Conservation (phyloP, 23 tunicate species). For the Halocynthia aurantium region DNA sequence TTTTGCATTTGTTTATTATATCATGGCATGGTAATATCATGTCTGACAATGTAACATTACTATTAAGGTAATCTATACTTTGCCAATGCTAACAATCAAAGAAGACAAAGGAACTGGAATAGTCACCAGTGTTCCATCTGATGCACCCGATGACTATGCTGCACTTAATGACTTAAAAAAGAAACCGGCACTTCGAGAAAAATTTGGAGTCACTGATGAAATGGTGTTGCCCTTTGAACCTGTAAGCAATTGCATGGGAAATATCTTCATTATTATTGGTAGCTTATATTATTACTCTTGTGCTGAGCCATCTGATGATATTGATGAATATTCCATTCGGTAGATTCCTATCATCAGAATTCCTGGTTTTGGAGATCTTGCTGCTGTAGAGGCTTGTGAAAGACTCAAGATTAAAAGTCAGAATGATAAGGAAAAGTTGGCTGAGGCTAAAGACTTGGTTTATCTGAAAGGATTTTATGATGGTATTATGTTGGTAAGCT, state of each 20-base stretch:
- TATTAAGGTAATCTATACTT: conserved; percentile 72
- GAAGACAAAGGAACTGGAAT: conserved; percentile 99
- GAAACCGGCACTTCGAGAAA: conserved; percentile 63
- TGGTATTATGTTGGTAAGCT: conserved; percentile 81
- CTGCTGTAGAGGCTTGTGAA: conserved; percentile 84
- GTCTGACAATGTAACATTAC: neutral
- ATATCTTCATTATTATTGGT: neutral
- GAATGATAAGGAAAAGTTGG: conserved; percentile 83
- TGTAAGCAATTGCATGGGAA: conserved; percentile 20
- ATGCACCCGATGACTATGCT: conserved; percentile 98
- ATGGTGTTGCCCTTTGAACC: conserved; percentile 97
- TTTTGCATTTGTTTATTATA: neutral
- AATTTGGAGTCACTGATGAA: conserved; percentile 81
- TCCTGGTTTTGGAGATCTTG: conserved; percentile 75
- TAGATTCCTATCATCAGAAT: conserved; percentile 93
- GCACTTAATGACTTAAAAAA: conserved; percentile 92
- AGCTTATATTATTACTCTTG: neutral
- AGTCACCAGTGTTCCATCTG: conserved; percentile 99
- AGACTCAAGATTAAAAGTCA: conserved; percentile 85
- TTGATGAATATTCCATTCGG: neutral
- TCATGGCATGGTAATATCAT: neutral
- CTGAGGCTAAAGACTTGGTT: conserved; percentile 94
- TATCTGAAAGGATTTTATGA: conserved; percentile 95
- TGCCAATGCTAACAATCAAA: conserved; percentile 98
- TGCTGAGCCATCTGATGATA: neutral